Evolutionary conservation across 1,140 invertebrate genomes (phyloP).

Genomic region (Maniola jurtina): DNA sequence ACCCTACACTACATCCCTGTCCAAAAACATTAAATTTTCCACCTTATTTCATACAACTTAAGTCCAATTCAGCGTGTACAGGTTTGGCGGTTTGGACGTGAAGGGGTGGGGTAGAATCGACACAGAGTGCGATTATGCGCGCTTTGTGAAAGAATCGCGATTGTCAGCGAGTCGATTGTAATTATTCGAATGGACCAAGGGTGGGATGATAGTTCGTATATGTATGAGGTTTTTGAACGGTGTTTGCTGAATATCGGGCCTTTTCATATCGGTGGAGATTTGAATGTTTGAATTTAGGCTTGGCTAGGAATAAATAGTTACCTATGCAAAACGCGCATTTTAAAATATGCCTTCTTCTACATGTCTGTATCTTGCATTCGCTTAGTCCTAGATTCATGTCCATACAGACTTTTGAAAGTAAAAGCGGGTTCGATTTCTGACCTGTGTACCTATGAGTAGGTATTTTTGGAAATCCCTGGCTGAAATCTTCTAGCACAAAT

Average conservation of each 20-base stretch:
- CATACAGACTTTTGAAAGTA: not conserved
- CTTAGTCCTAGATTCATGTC: too few species aligned
- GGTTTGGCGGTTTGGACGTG: slow-evolving; percentile 41
- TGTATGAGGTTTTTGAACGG: slow-evolving; percentile 60
- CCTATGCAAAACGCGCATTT: not conserved
- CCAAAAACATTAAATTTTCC: slow-evolving; percentile 22
- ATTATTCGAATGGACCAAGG: slow-evolving; percentile 70
- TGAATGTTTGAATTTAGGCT: not conserved
- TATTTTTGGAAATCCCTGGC: too few species aligned
- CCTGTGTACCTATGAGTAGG: too few species aligned
- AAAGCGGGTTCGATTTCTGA: not conserved
- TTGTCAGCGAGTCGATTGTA: slow-evolving; percentile 75
- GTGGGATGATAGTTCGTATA: slow-evolving; percentile 60
- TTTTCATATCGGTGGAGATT: slow-evolving; percentile 25
- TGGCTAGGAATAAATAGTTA: too few species aligned
- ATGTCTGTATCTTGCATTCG: too few species aligned
- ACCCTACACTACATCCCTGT: slow-evolving; percentile 47
- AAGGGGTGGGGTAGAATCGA: slow-evolving; percentile 45
- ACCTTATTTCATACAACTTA: slow-evolving; percentile 28
- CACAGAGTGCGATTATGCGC: slow-evolving; percentile 73
- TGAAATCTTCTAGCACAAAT: too few species aligned
- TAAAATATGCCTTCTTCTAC: not conserved
- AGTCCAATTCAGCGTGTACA: slow-evolving; percentile 38
- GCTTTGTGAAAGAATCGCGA: slow-evolving; percentile 77
- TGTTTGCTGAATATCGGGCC: slow-evolving; percentile 52